These are phyloP conservation scores for Lepidocyrtoides sp. DNA, from an alignment of 2,888 invertebrate genomes.

Conservation along the genomic window DNA sequence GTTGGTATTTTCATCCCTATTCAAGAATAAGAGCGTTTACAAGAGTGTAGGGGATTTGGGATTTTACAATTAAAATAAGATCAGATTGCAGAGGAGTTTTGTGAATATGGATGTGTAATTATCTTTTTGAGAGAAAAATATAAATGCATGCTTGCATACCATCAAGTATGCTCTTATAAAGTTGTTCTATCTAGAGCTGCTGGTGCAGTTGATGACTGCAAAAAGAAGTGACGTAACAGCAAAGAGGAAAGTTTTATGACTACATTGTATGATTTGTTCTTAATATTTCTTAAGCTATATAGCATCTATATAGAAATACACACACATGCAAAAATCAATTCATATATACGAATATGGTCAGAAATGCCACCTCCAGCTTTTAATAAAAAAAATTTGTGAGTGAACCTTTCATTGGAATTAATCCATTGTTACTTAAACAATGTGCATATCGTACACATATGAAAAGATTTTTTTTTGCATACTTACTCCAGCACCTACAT, in stretches of 20 bases:
- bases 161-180: too few species aligned
- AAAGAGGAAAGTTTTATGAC: constrained; percentile 29
- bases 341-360: constrained; percentile 29
- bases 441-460: too few species aligned
- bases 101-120: constrained; percentile 18
- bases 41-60: not conserved
- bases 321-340: too few species aligned
- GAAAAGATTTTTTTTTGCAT: too few species aligned
- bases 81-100: constrained; percentile 44
- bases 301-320: not conserved
- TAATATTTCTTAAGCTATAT: not conserved
- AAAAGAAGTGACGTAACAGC: constrained; percentile 19
- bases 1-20: constrained; percentile 30
- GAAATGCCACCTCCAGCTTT: constrained; percentile 43
- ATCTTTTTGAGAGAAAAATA: not conserved
- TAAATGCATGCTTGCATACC: constrained; percentile 11
- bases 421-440: too few species aligned
- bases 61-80: constrained; percentile 48
- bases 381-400: not conserved
- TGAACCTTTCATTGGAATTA: too few species aligned
- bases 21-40: not conserved
- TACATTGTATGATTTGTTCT: too few species aligned
- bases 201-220: constrained; percentile 8
- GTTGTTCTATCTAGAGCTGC: not conserved
- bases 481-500: too few species aligned